Evolutionary conservation across 2,888 invertebrate species (phyloP).

Genomic region (Koerneria pararmatus): DNA sequence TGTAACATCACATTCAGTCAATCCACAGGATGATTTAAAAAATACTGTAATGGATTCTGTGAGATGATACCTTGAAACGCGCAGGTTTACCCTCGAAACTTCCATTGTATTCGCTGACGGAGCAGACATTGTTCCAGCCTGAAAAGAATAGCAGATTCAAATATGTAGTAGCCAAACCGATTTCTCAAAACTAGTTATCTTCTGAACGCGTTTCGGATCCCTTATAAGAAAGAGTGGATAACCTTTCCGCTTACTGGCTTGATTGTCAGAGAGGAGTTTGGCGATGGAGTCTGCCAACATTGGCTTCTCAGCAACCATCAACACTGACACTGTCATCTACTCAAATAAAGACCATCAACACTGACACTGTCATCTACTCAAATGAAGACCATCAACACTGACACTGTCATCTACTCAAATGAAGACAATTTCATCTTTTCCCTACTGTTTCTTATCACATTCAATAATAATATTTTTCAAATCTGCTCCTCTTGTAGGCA

Average conservation of each 20-base stretch:
- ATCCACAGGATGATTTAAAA: background rate
- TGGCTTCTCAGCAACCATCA: constrained; percentile 96
- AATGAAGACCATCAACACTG: constrained; percentile 77
- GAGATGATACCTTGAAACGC: constrained; percentile 71
- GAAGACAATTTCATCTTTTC: background rate
- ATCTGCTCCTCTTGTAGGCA: background rate
- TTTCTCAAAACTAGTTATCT: background rate
- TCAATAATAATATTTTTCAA: constrained; percentile 1
- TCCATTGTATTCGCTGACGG: constrained; percentile 89
- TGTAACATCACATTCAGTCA: background rate
- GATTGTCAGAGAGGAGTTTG: constrained; percentile 83
- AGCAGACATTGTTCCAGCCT: constrained; percentile 85
- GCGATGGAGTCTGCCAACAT: constrained; percentile 91
- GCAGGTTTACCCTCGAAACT: constrained; percentile 70
- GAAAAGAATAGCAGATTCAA: constrained; percentile 41
- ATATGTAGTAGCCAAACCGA: too few species aligned
- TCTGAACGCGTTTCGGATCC: background rate
- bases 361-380: constrained; percentile 51
- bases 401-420: constrained; percentile 42
- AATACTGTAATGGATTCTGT: constrained; percentile 4
- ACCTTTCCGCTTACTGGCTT: constrained; percentile 72
- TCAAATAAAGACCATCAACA: constrained; percentile 75
- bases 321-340: constrained; percentile 60
- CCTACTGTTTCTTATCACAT: background rate
- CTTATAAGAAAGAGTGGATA: background rate